Conservation (phyloP, 2,113 vertebrate genomes). For the Holacanthus passer region DNA sequence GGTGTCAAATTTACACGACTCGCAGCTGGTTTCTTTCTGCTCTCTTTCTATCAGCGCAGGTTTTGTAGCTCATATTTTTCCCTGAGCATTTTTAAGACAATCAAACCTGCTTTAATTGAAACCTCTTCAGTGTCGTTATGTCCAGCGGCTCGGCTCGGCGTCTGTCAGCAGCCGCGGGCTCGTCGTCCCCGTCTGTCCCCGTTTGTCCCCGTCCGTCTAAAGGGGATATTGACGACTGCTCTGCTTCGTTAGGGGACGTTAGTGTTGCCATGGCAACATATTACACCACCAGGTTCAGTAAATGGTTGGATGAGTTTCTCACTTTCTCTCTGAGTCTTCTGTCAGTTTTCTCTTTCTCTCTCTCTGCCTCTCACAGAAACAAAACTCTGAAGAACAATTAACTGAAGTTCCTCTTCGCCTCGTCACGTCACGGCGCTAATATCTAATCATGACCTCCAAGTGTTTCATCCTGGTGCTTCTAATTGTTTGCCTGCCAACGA, state of each 20-base stretch:
- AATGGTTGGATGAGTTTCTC: not conserved
- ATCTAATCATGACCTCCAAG: constrained; percentile 48
- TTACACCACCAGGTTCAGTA: not conserved
- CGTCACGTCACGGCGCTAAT: constrained; percentile 25
- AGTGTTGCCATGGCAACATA: constrained; percentile 19
- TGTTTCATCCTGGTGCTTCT: constrained; percentile 28
- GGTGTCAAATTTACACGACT: no score
- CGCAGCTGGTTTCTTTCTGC: no score
- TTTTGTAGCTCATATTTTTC: not conserved
- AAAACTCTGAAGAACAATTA: constrained; percentile 15
- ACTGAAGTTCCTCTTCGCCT: not conserved
- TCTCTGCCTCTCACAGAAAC: not conserved
- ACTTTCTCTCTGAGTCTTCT: not conserved
- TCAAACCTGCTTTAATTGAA: constrained; percentile 27
- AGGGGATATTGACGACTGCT: not conserved
- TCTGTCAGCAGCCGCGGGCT: constrained; percentile 40
- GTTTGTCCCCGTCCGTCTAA: not conserved
- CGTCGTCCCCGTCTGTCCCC: constrained; percentile 8
- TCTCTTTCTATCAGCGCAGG: not conserved
- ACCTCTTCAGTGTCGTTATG: constrained; percentile 19
- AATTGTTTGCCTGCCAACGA: constrained; percentile 35
- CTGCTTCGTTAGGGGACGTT: not conserved
- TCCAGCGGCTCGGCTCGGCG: not conserved
- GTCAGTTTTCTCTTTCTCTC: not conserved
- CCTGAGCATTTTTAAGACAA: not conserved